Evolutionary conservation across 2,888 invertebrate genomes (phyloP), one percentile per base, ranked within the genome.

Genomic region (Troilus luridus): DNA sequence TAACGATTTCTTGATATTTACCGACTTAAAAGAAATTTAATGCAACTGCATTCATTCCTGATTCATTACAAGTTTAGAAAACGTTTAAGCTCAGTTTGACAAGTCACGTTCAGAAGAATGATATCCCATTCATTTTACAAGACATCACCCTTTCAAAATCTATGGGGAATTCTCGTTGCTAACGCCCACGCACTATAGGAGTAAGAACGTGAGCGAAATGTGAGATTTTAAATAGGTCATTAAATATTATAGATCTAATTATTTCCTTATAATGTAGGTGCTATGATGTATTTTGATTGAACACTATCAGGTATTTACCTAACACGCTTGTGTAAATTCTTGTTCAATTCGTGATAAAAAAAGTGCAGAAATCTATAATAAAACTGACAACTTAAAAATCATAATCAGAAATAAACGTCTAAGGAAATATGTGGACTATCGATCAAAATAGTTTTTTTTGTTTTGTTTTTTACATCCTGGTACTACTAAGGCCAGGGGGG

Each of bases 131-230:
- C 85, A n/a, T 85, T 58, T 85, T n/a, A 58, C 56, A 85, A 12
- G 85, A 58, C 56, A 85, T 56, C 54, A 85, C 56, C 56, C 56
- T 85, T 81, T 85, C 56, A 58, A n/a, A 85, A 85, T 77, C 56
- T 56, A 85, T 85, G 85, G 56, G 85, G 85, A 85, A 14, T 85
- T 85, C 85, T 1, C 54, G 56, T 1, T 81, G 21, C 56, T 56
- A 10, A 56, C n/a, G n/a, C 85, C 85, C 85, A 85, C 85, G 85
- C 85, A 41, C 85, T 11, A 19, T n/a, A n/a, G 11, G 56, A n/a
- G 56, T 85, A 11, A 56, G 56, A n/a, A 85, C 56, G 72, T 77
- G 72, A 77, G 72, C 41, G 9, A 77, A 77, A 77, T 77, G 41
- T 41, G 17, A 41, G 17, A 77, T 77, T 77, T 77, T 8, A 77